Evolutionary conservation across 2,888 invertebrate species (phyloP).

Genomic region (Perdita meconis): DNA sequence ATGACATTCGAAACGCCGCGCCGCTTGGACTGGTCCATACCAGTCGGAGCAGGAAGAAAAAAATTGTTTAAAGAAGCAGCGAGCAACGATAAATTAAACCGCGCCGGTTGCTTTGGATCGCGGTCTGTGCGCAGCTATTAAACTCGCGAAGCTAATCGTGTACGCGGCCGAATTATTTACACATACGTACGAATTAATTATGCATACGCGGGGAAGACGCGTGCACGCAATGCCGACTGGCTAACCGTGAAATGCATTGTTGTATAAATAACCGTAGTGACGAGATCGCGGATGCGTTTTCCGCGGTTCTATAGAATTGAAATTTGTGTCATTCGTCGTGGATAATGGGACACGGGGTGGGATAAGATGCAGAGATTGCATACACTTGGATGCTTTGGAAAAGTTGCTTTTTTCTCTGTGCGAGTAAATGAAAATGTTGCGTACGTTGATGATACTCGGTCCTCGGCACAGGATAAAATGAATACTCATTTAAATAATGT

Average conservation of each 20-base stretch:
- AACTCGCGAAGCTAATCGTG: constrained; percentile 15
- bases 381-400: too few species aligned
- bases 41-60: not conserved
- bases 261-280: constrained; percentile 22
- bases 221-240: constrained; percentile 28
- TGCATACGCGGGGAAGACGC: constrained; percentile 46
- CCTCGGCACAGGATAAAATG: too few species aligned
- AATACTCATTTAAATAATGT: too few species aligned
- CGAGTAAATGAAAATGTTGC: too few species aligned
- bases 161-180: constrained; percentile 46
- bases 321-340: not conserved
- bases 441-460: too few species aligned
- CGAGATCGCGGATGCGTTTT: not conserved
- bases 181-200: constrained; percentile 53
- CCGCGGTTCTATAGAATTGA: not conserved
- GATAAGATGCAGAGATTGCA: too few species aligned
- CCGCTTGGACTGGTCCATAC: not conserved
- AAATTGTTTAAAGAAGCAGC: not conserved
- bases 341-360: too few species aligned
- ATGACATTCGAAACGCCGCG: constrained; percentile 12
- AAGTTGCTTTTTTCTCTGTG: too few species aligned
- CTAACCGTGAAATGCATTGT: constrained; percentile 41
- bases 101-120: not conserved
- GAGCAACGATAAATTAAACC: constrained; percentile 12
- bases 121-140: not conserved